phyloP scores from a whole-genome alignment of 2,888 invertebrate genomes.

The Loripinus fragilis region DNA sequence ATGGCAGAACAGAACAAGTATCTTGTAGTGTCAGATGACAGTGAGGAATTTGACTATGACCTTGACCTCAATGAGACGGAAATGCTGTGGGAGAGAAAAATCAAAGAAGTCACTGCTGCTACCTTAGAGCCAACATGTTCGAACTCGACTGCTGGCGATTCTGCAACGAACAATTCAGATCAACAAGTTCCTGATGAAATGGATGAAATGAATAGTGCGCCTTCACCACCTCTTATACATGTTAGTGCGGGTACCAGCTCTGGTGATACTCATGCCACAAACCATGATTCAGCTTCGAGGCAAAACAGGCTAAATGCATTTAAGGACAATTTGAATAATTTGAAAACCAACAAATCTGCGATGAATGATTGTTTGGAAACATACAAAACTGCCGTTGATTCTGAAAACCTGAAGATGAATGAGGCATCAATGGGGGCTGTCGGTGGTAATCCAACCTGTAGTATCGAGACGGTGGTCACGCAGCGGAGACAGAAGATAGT shows the following conservation, averaged over 20 bases:
- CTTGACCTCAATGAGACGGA: constrained; percentile 9
- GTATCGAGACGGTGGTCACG: too few species aligned
- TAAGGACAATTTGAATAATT: neutral
- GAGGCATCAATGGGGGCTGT: too few species aligned
- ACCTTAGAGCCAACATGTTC: too few species aligned
- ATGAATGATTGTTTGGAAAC: too few species aligned
- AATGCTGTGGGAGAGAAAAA: constrained; percentile 2
- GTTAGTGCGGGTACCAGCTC: neutral
- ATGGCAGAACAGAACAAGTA: neutral
- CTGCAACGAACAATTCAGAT: neutral
- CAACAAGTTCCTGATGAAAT: neutral
- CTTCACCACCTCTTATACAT: neutral
- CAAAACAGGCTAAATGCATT: constrained; percentile 12
- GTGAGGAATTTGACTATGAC: constrained; percentile 9
- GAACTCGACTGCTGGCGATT: neutral
- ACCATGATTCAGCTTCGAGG: neutral
- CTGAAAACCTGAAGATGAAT: neutral
- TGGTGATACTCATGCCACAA: neutral
- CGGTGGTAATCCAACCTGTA: too few species aligned
- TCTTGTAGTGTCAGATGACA: neutral
- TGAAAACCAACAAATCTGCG: neutral
- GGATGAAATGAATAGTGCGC: neutral
- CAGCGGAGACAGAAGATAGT: neutral
- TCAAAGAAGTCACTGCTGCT: neutral
- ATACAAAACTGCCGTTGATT: neutral